Base-by-base conservation (phyloP, 1,140 invertebrate species). In the Drosophila dunni region DNA sequence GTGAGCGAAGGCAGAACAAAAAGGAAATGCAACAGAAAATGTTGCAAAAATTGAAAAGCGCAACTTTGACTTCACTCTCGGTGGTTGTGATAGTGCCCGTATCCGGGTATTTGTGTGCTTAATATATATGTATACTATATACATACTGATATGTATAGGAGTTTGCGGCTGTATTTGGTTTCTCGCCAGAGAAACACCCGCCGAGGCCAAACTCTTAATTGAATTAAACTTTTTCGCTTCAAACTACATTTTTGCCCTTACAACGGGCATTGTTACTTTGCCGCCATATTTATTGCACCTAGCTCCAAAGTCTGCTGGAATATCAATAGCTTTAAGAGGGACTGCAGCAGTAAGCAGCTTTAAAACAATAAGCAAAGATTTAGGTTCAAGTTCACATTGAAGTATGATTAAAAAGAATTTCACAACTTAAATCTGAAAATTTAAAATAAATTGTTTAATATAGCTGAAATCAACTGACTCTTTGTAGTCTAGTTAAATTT, bases 191-290 rank as follows among this genome's bases (percentile, higher is more conserved):
- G 53, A 51, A 60, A 56, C 58, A 66, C 62, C 75, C 65, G 57
- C 17, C 20, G 57, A 60, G 67, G 46, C 68, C 57, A 54, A 79
- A 79, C 73, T 79, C 78, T 79, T 79, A 79, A 79, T 79, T 79
- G 78, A 79, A 79, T 78, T 78, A 80, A 80, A 80, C 64, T 80
- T 79, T 79, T 72, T 73, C 64, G 58, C 67, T 67, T 58, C 48
- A 74, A 74, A 68, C 56, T 57, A 44, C 34, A 64, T 60, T 68
- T 40, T 36, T 4, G 50, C 48, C 17, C 17, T 60, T 24, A 33
- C 9, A 48, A 13, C 20, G 20, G 34, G 34, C 46, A 40, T 67
- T 60, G 46, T 73, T 53, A 34, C 40, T 20, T 40, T 20, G 15
- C 40, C 42, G 46, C 8, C 24, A 38, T 17, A 10, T 57, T 65